Conservation (phyloP, 2,113 vertebrate genomes). For the Poicephalus meyeri region DNA sequence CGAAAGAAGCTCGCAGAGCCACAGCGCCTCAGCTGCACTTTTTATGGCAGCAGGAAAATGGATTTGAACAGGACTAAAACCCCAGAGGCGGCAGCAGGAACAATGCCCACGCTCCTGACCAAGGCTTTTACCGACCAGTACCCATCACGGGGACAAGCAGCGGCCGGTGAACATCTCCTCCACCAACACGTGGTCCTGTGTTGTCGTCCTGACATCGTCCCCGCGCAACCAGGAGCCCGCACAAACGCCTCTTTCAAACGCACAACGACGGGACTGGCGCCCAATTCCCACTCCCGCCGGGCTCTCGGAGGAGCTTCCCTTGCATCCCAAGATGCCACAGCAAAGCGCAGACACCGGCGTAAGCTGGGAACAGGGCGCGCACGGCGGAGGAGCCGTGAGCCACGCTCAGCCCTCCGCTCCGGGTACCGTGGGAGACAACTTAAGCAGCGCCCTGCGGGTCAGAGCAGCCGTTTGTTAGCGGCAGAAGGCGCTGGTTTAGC, state of each 20-base stretch:
- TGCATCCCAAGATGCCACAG: accelerated
- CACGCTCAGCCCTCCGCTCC: background rate
- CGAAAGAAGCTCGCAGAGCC: background rate
- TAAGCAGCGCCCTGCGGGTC: too few species aligned
- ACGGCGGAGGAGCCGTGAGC: background rate
- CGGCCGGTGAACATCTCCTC: background rate
- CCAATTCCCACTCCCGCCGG: too few species aligned
- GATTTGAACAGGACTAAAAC: background rate
- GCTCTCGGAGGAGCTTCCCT: background rate
- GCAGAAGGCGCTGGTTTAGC: background rate
- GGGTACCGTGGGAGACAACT: background rate
- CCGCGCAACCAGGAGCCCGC: accelerated
- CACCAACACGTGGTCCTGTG: accelerated
- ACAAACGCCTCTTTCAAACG: background rate
- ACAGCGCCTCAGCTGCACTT: background rate
- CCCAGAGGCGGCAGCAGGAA: background rate
- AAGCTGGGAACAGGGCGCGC: accelerated
- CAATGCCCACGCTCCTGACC: accelerated
- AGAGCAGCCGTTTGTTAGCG: background rate
- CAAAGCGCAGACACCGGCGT: accelerated
- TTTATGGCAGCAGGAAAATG: accelerated
- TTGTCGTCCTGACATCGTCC: background rate
- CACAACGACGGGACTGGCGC: accelerated
- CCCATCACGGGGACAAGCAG: accelerated
- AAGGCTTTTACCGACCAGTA: background rate